phyloP scores from a whole-genome alignment of 53 echinoderm and acorn worm species.

The Echinarachnius parma region DNA sequence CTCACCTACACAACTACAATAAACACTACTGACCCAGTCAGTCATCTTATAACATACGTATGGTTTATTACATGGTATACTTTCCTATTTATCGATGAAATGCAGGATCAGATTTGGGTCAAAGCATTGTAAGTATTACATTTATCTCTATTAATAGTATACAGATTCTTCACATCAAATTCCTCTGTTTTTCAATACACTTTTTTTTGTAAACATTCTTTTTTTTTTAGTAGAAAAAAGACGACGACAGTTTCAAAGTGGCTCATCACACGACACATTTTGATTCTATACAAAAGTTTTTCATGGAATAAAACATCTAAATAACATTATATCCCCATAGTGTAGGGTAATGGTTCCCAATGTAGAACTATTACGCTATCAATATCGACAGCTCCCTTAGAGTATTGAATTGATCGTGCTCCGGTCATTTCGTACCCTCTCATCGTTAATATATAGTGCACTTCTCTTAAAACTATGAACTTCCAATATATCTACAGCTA shows the following conservation, averaged over 20 bases:
- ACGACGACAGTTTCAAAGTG: constrained; percentile 8
- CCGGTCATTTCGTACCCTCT: background rate
- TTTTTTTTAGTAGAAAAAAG: constrained; percentile 21
- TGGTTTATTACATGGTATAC: no score
- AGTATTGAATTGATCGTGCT: no score
- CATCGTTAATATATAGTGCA: constrained; percentile 5
- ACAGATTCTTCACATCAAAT: no score
- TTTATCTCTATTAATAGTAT: no score
- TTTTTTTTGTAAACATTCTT: background rate
- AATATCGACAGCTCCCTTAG: no score
- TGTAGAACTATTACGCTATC: background rate
- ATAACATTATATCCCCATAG: constrained; percentile 32
- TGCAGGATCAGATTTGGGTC: no score
- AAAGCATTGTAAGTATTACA: no score
- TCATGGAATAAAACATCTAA: constrained; percentile 24
- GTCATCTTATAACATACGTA: no score
- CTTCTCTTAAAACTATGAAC: constrained; percentile 12
- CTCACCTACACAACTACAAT: no score
- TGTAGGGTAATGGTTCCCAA: constrained; percentile 8
- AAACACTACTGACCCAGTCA: no score
- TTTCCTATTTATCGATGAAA: no score
- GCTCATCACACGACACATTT: constrained; percentile 20
- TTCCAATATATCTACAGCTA: constrained; percentile 33
- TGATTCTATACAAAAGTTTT: constrained; percentile 27
- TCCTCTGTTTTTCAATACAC: background rate